Evolutionary conservation across 1,140 invertebrate species (phyloP).

Genomic region (Pseudomyrmex flavicornis): DNA sequence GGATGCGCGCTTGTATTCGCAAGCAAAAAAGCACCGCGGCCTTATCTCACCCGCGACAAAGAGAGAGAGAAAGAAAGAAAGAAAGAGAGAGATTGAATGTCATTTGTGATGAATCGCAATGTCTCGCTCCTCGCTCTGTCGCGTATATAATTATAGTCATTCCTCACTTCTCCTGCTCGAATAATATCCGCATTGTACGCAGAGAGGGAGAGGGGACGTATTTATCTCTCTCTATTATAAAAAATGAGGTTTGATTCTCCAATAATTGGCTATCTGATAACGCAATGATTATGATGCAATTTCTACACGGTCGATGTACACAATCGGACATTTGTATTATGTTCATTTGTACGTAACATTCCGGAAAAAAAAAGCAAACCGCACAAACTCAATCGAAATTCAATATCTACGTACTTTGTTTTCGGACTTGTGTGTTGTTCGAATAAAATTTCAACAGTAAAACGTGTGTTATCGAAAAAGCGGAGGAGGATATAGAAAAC

Average conservation of each 20-base stretch:
- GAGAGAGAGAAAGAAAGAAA: neutral
- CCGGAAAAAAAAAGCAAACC: neutral
- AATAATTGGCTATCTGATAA: constrained; percentile 23
- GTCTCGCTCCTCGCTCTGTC: constrained; percentile 25
- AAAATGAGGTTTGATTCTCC: neutral
- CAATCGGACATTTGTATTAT: neutral
- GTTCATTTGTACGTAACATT: constrained; percentile 2
- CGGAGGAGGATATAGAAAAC: neutral
- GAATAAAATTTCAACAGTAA: constrained; percentile 3
- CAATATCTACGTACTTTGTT: neutral
- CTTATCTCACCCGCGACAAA: constrained; percentile 53
- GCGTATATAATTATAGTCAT: constrained; percentile 56
- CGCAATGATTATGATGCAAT: neutral
- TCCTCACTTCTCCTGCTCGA: constrained; percentile 11
- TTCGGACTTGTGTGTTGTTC: neutral
- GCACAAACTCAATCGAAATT: constrained; percentile 1
- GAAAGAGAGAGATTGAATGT: constrained; percentile 48
- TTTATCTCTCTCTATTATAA: neutral
- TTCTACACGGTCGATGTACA: neutral
- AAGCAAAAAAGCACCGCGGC: constrained; percentile 24
- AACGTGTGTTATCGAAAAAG: neutral
- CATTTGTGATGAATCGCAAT: constrained; percentile 52
- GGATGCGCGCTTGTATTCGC: constrained; percentile 37
- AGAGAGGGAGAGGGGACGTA: no score
- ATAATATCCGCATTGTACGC: constrained; percentile 9